These are phyloP conservation scores for Pempheris klunzingeri DNA, from an alignment of 2,797 vertebrate species.

Conservation along the genomic window DNA sequence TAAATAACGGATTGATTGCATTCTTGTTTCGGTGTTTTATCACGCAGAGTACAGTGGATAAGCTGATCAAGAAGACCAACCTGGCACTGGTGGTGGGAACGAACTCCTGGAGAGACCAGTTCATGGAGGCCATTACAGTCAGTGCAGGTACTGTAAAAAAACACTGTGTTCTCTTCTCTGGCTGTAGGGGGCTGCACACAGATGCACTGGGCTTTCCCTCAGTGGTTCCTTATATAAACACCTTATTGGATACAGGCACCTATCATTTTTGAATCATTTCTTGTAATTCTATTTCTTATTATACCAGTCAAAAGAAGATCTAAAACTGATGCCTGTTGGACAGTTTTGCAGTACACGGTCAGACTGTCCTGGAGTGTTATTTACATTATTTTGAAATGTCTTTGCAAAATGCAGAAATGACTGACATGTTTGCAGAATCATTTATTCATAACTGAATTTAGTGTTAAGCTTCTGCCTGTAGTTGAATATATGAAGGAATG, in stretches of 20 bases:
- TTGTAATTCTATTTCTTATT: not conserved
- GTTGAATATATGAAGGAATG: not conserved
- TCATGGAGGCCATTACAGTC: slow-evolving; percentile 99
- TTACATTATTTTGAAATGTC: not conserved
- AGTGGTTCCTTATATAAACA: not conserved
- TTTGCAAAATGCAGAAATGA: not conserved
- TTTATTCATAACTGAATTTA: not conserved
- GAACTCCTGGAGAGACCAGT: slow-evolving; percentile 99
- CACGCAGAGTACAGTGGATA: slow-evolving; percentile 95
- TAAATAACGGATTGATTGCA: slow-evolving; percentile 10
- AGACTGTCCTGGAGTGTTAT: not conserved
- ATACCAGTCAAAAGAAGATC: not conserved
- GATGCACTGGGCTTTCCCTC: not conserved
- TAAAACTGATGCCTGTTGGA: not conserved
- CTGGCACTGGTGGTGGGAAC: slow-evolving; percentile 98
- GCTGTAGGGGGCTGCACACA: not conserved
- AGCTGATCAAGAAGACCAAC: slow-evolving; percentile 99
- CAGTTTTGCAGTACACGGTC: not conserved
- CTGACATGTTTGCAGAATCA: not conserved
- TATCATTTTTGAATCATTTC: not conserved
- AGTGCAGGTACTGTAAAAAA: slow-evolving; percentile 91
- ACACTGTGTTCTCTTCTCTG: slow-evolving; percentile 3
- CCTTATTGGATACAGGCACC: not conserved
- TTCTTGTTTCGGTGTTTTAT: slow-evolving; percentile 5
- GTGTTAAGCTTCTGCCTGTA: not conserved